These are phyloP conservation scores for Tetraneura akinire DNA, from an alignment of 1,140 invertebrate genomes.

Conservation along the genomic window DNA sequence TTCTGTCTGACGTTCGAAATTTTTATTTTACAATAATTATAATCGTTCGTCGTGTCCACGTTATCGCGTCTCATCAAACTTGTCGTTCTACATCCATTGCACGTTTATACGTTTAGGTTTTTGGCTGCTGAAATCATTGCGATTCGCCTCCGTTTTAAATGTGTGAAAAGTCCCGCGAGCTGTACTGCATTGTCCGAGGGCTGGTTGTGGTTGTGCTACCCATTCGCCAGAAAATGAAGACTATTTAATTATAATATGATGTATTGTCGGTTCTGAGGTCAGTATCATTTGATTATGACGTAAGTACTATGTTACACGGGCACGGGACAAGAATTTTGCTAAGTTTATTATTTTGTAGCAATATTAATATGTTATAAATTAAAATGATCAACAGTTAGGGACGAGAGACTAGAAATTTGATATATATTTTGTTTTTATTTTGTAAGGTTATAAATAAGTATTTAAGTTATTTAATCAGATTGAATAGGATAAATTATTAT, in stretches of 20 bases:
- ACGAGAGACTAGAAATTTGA: no score
- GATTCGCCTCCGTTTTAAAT: conserved; percentile 24
- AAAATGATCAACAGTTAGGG: no score
- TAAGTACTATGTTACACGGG: no score
- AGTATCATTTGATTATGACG: no score
- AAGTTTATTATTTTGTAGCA: no score
- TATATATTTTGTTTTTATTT: no score
- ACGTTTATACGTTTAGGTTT: background rate
- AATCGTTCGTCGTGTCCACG: background rate
- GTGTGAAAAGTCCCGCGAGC: conserved; percentile 12
- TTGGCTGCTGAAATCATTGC: background rate
- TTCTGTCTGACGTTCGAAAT: no score
- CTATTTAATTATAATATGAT: background rate
- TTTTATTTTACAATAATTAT: background rate
- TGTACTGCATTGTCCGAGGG: conserved; percentile 4
- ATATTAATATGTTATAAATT: no score
- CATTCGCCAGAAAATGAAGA: background rate
- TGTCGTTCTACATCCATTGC: background rate
- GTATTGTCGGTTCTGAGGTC: conserved; percentile 2
- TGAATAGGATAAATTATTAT: background rate
- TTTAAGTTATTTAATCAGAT: background rate
- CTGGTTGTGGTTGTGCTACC: conserved; percentile 2
- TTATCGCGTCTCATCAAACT: background rate
- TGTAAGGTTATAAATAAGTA: no score
- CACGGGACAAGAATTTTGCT: no score